Conservation (phyloP, 2,113 vertebrate genomes). For the Corapipo altera region DNA sequence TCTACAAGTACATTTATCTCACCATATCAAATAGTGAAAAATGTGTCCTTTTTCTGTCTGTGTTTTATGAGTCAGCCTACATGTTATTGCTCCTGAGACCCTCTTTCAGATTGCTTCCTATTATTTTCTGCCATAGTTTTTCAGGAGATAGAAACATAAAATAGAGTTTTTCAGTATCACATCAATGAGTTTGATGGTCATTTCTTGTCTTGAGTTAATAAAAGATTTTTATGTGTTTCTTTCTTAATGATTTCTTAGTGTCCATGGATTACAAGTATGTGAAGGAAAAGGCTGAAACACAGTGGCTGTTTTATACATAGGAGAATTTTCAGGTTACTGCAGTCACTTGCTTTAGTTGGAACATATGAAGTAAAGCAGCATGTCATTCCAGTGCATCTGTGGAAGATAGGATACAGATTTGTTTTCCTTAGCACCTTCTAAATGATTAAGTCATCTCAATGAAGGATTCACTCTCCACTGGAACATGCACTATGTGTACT, state of each 20-base stretch:
- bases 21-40: not conserved
- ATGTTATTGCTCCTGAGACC: not conserved
- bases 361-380: not conserved
- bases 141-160: not conserved
- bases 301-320: not conserved
- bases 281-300: not conserved
- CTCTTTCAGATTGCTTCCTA: not conserved
- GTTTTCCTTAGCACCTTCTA: not conserved
- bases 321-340: not conserved
- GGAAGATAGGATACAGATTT: not conserved
- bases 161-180: not conserved
- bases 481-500: accelerated
- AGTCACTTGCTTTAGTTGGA: not conserved
- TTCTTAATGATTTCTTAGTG: not conserved
- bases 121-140: not conserved
- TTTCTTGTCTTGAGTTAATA: not conserved
- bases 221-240: not conserved
- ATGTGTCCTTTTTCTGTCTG: accelerated
- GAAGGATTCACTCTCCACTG: not conserved
- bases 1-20: not conserved
- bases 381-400: not conserved
- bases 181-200: not conserved
- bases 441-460: not conserved
- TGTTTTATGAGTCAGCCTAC: not conserved
- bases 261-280: not conserved